Conservation (phyloP, 2,113 vertebrate species). For the Tauraco erythrolophus region DNA sequence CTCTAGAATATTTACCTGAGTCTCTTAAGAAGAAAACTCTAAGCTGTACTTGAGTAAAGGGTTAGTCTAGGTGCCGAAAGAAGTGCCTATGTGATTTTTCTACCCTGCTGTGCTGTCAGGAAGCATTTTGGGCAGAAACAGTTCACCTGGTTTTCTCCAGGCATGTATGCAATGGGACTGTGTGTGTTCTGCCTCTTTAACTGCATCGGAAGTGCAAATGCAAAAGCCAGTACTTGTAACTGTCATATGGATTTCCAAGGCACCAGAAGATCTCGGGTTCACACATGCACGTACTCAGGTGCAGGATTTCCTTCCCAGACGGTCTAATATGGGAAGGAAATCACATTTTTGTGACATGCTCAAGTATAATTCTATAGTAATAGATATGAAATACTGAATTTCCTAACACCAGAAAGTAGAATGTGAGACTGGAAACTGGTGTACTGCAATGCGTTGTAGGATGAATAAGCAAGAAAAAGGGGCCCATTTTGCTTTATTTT, state of each 20-base stretch:
- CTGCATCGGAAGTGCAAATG: background rate
- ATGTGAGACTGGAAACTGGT: background rate
- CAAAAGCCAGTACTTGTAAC: background rate
- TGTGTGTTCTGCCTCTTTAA: background rate
- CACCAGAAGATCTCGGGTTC: background rate
- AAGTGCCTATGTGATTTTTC: background rate
- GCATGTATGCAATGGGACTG: background rate
- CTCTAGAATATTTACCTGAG: background rate
- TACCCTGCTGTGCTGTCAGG: background rate
- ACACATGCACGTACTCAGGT: background rate
- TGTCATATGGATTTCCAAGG: background rate
- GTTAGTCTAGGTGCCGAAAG: background rate
- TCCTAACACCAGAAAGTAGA: background rate
- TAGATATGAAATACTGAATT: background rate
- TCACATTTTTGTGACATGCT: background rate
- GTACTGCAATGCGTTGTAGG: accelerated
- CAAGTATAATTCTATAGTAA: background rate
- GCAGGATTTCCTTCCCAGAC: background rate
- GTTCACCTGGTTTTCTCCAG: background rate
- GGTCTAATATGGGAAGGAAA: background rate
- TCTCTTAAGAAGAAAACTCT: background rate
- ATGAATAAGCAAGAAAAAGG: background rate
- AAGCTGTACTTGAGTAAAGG: background rate
- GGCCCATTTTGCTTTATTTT: background rate
- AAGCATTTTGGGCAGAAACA: background rate